Percentiles rank a stretch among this genome's conserved stretches.
phyloP scores from a whole-genome alignment of 2,888 invertebrate species.

The Andrena bicolor region DNA sequence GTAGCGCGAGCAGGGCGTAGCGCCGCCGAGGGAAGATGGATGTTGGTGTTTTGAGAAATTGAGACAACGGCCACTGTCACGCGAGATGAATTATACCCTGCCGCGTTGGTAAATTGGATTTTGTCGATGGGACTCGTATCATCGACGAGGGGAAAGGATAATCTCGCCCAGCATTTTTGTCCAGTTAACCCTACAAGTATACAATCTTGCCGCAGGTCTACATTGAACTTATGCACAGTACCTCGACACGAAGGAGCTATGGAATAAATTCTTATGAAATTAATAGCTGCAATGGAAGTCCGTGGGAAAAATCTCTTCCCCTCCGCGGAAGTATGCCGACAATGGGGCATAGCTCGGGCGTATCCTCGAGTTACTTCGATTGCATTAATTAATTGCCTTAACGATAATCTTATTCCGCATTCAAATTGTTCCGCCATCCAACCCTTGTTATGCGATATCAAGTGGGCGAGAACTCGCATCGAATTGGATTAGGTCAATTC shows the following conservation, averaged over 20 bases:
- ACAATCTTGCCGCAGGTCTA: background rate
- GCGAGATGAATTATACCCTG: slow-evolving; percentile 64
- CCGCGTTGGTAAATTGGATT: slow-evolving; percentile 62
- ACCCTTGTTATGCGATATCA: slow-evolving; percentile 74
- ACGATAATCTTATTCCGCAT: slow-evolving; percentile 74
- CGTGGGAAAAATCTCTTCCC: background rate
- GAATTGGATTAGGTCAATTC: slow-evolving; percentile 76
- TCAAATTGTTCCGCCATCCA: slow-evolving; percentile 73
- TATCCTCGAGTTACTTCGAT: slow-evolving; percentile 64
- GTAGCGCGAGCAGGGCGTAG: slow-evolving; percentile 61
- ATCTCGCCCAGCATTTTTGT: background rate
- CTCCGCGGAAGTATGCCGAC: slow-evolving; percentile 24
- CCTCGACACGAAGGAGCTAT: background rate
- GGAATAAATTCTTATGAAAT: background rate
- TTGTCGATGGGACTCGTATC: slow-evolving; percentile 33
- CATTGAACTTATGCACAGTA: background rate
- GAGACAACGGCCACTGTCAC: slow-evolving; percentile 70
- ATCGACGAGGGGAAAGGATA: slow-evolving; percentile 12
- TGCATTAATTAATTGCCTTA: slow-evolving; percentile 72
- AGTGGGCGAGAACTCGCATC: slow-evolving; percentile 74
- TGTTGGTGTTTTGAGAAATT: slow-evolving; percentile 73
- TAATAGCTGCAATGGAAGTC: background rate
- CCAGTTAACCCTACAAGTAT: background rate
- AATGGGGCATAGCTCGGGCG: slow-evolving; percentile 31
- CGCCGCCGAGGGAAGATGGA: slow-evolving; percentile 66